Evolutionary conservation across 2,113 vertebrate genomes (phyloP), one percentile per base, ranked within the genome.

Genomic region (Eupsittula cactorum): DNA sequence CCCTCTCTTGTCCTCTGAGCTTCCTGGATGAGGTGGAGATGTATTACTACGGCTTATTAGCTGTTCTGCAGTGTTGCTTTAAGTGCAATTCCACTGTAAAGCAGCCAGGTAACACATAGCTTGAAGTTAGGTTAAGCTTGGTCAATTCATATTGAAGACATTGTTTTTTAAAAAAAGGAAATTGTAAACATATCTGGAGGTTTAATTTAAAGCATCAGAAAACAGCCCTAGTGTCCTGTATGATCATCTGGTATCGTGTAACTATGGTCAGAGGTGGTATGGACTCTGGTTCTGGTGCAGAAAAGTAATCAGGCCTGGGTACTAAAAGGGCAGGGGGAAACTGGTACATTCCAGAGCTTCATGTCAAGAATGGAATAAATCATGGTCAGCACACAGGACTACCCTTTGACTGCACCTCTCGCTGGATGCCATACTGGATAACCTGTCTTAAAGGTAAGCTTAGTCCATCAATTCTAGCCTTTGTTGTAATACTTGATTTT

Each of bases 1-100:
- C 57, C 44, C 70, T 92, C 37, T 85, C 57, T 93, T 93, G 91
- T 95, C 88, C 83, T 94, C 42, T 92, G 92, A 91, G 70, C 42
- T 83, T 88, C 12, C 53, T 67, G 42, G 42, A 35, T 78, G n/a
- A 86, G 31, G 28, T 35, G 29, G 20, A 81, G 80, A 46, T 49
- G 47, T 25, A 83, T 92, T 83, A 88, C 53, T 64, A 83, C 13
- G 64, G 28, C 2, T 83, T 93, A 67, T 90, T 88, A 77, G 16
- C 41, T 74, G 24, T 53, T 93, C 76, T 59, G 28, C 23, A 42
- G 19, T 28, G 11, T 15, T 88, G 7, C 11, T 64, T 46, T 8
- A 46, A 92, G 17, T 46, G 41, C 50, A 76, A 53, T 20, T 8
- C 23, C 13, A 29, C 7, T 25, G 21, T 57, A 74, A 75, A 71